Evolutionary conservation across 1,140 invertebrate genomes (phyloP), one percentile per base, ranked within the genome.

Genomic region (Galleria mellonella): DNA sequence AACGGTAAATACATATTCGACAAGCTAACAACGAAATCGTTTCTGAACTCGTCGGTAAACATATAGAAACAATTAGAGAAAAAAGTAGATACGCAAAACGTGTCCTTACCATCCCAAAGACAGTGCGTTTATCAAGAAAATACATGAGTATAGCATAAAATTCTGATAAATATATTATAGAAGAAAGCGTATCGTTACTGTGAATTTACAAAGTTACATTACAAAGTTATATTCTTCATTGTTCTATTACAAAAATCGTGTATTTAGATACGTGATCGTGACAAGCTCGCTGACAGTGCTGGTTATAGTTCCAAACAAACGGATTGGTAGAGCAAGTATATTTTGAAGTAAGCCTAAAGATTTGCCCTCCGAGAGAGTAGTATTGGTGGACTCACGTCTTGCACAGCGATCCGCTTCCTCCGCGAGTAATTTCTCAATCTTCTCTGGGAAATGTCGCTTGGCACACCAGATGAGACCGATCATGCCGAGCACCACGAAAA

Each of bases 401-500:
- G 89, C 81, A 64, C 89, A 91, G 49, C 91, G 78, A 66, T 93
- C 92, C 8, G 91, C 89, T 73, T 94, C 93, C 58, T 94, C 93
- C 1, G 91, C 92, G n/a, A 94, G 84, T 1, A 94, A 87, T 66
- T 93, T 93, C 67, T 94, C 93, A 30, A 95, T 90, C 79, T 94
- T 94, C 66, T 95, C 93, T 0, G 93, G 92, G 65, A 95, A 94
- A 72, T 94, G 93, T 38, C 93, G 74, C 68, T 93, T 94, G 35
- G 92, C 91, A 72, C 93, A 94, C 91, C 92, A 94, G 5, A 94
- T 89, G 12, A 93, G 79, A 7, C 92, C 92, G 50, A 95, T 92
- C 12, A 92, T 86, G 29, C 88, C 89, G 49, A 95, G 87, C 5
- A 94, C 93, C 4, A 92, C 88, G 45, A 91, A 92, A 7, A 95